Evolutionary conservation across 1,140 invertebrate genomes (phyloP).

Genomic region (Gryon sp.): DNA sequence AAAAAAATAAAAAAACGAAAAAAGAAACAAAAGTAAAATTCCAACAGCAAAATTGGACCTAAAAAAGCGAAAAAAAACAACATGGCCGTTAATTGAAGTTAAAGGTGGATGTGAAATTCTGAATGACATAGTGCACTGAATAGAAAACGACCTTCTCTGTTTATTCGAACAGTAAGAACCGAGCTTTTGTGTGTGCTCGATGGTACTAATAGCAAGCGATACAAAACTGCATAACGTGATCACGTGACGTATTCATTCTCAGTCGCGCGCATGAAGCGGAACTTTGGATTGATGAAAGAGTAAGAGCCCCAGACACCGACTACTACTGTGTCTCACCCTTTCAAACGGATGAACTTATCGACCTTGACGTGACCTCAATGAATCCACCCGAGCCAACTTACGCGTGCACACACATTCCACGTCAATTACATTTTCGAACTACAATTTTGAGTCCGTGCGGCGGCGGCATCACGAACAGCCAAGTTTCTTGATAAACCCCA

Average conservation of each 20-base stretch:
- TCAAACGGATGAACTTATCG: conserved; percentile 52
- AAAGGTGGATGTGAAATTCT: conserved; percentile 11
- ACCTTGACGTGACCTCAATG: conserved; percentile 47
- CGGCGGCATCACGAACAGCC: no score
- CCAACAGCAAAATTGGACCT: not conserved
- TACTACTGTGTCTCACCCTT: conserved; percentile 35
- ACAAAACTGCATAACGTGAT: conserved; percentile 23
- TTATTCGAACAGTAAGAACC: conserved; percentile 35
- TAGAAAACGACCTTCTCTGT: conserved; percentile 44
- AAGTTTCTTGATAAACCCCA: no score
- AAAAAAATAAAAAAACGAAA: not conserved
- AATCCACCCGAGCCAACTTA: conserved; percentile 12
- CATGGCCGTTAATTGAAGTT: conserved; percentile 25
- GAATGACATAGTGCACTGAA: conserved; percentile 34
- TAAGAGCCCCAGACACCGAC: conserved; percentile 30
- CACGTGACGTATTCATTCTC: conserved; percentile 35
- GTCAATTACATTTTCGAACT: conserved; percentile 33
- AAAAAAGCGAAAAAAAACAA: no score
- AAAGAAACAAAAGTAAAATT: not conserved
- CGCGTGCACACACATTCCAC: conserved; percentile 1
- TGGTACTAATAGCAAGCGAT: conserved; percentile 37
- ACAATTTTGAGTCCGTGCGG: no score
- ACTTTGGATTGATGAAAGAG: conserved; percentile 38
- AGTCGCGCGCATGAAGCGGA: conserved; percentile 18
- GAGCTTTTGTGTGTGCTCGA: conserved; percentile 35